These are phyloP conservation scores for Lemur catta DNA, from an alignment of 2,797 vertebrate genomes.

Conservation along the genomic window DNA sequence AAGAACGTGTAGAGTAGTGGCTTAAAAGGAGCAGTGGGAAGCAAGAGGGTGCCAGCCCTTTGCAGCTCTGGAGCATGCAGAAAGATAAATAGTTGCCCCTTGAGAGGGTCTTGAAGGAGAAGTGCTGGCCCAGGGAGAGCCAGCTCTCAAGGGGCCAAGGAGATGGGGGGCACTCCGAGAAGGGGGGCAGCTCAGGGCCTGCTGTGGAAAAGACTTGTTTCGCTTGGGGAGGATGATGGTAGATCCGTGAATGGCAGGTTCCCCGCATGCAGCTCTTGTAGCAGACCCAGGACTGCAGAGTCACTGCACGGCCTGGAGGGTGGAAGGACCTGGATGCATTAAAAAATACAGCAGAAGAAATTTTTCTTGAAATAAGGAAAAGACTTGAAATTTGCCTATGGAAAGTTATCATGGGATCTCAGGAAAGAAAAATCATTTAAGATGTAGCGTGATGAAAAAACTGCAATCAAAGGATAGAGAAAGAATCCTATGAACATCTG, in stretches of 20 bases:
- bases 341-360: neutral
- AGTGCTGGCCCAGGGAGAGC: neutral
- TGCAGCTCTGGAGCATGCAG: accelerated
- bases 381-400: neutral
- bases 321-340: neutral
- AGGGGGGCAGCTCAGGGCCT: neutral
- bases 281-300: neutral
- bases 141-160: neutral
- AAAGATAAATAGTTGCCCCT: too few relatives aligned
- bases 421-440: neutral
- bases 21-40: neutral
- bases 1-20: neutral
- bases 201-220: neutral
- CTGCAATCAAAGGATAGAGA: neutral
- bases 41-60: accelerated
- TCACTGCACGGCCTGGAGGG: neutral
- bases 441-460: neutral
- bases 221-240: accelerated
- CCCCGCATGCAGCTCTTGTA: too few relatives aligned
- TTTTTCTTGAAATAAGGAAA: neutral
- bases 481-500: neutral
- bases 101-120: too few relatives aligned
- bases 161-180: too few relatives aligned
- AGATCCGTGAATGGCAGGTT: accelerated
- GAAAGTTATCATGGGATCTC: neutral